Conservation (phyloP, 1,140 invertebrate genomes). For the Tetramorium alpestre region DNA sequence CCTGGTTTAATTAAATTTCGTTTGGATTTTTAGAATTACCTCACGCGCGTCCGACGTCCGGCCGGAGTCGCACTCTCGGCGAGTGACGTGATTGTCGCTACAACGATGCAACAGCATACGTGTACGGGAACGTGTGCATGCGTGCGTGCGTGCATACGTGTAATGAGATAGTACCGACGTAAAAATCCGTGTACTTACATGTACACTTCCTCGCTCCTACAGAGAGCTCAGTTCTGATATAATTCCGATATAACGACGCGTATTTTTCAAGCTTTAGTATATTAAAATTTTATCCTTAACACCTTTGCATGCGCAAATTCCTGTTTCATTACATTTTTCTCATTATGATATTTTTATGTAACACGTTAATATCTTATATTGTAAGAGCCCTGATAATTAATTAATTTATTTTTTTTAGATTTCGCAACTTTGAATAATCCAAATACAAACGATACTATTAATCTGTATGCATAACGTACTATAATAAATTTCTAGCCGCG, state of each 20-base stretch:
- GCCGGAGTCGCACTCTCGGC: too few species aligned
- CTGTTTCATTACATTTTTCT: not conserved
- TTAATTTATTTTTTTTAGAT: not conserved
- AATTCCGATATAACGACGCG: not conserved
- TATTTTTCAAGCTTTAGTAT: not conserved
- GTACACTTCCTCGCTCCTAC: not conserved
- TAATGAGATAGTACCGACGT: slow-evolving; percentile 20
- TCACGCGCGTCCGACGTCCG: slow-evolving; percentile 23
- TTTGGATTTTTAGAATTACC: slow-evolving; percentile 71
- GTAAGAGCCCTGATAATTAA: not conserved
- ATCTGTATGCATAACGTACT: not conserved
- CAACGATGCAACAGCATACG: not conserved
- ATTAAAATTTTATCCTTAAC: not conserved
- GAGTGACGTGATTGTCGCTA: slow-evolving; percentile 68
- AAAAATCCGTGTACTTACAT: not conserved
- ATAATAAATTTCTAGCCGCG: not conserved
- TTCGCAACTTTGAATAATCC: not conserved
- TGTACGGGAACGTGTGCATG: not conserved
- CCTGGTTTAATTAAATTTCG: slow-evolving; percentile 71
- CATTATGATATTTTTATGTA: not conserved
- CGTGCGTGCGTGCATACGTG: not conserved
- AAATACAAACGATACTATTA: not conserved
- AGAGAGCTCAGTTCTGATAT: not conserved
- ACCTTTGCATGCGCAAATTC: not conserved
- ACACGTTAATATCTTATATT: not conserved